Percentiles rank a stretch among this genome's conserved stretches.
Conservation (phyloP, 2,888 invertebrate genomes). For the Agapostemon virescens region DNA sequence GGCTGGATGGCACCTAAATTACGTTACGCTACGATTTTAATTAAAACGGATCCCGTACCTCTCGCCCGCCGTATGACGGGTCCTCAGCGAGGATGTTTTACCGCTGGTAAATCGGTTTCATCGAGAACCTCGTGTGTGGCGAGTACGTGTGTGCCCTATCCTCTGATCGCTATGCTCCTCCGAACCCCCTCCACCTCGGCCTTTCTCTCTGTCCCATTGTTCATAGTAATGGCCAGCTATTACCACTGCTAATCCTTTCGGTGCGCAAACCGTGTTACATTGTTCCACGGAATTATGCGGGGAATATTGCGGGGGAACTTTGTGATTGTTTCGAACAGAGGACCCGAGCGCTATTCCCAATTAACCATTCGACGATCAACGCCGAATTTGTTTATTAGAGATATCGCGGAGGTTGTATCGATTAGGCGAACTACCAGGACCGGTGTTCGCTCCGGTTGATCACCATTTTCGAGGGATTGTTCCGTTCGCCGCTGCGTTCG, state of each 20-base stretch:
- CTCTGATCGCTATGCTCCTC: neutral
- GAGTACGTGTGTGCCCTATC: neutral
- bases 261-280: neutral
- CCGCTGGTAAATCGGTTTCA: conserved; percentile 22
- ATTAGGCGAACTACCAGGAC: no score
- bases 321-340: neutral
- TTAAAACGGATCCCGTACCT: conserved; percentile 76
- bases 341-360: neutral
- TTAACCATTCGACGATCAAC: neutral
- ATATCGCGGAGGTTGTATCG: no score
- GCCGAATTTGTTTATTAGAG: no score
- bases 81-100: conserved; percentile 18
- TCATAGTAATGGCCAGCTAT: conserved; percentile 2
- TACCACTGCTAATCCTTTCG: neutral
- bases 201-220: neutral
- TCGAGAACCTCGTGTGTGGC: conserved; percentile 41
- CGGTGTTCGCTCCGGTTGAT: no score
- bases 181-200: neutral
- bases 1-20: conserved; percentile 91
- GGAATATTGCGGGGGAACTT: neutral
- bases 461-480: no score
- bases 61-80: conserved; percentile 49
- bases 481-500: no score
- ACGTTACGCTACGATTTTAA: conserved; percentile 80
- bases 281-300: neutral